These are phyloP conservation scores for Pterocles orientalis DNA, from an alignment of 2,113 vertebrate species.

Conservation along the genomic window DNA sequence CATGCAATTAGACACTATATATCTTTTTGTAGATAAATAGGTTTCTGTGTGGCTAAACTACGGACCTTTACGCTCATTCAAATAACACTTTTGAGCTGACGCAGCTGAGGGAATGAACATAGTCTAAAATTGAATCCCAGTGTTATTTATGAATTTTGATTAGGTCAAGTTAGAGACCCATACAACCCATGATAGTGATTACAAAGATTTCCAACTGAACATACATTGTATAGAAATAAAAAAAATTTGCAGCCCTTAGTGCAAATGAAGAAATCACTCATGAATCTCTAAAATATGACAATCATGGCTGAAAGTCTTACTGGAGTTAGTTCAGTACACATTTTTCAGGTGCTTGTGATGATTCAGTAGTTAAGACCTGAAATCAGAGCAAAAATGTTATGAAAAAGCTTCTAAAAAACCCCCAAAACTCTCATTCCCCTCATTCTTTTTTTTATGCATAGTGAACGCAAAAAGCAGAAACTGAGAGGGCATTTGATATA, in stretches of 20 bases:
- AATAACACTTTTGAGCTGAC: background rate
- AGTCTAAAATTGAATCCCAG: background rate
- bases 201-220: background rate
- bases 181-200: background rate
- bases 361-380: background rate
- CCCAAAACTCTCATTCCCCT: background rate
- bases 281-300: background rate
- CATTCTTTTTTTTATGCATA: background rate
- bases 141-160: background rate
- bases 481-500: background rate
- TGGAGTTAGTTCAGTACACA: background rate
- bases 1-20: background rate
- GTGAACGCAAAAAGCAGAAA: background rate
- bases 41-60: background rate
- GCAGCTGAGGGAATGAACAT: background rate
- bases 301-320: background rate
- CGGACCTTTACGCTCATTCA: background rate
- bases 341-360: background rate
- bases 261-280: background rate
- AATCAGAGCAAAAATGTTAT: background rate
- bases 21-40: background rate
- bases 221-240: fast-evolving
- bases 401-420: background rate
- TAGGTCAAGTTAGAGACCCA: background rate
- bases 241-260: background rate